Percentiles rank a stretch among this genome's conserved stretches.
Conservation (phyloP, 2,113 vertebrate genomes). For the Jaculus jaculus region DNA sequence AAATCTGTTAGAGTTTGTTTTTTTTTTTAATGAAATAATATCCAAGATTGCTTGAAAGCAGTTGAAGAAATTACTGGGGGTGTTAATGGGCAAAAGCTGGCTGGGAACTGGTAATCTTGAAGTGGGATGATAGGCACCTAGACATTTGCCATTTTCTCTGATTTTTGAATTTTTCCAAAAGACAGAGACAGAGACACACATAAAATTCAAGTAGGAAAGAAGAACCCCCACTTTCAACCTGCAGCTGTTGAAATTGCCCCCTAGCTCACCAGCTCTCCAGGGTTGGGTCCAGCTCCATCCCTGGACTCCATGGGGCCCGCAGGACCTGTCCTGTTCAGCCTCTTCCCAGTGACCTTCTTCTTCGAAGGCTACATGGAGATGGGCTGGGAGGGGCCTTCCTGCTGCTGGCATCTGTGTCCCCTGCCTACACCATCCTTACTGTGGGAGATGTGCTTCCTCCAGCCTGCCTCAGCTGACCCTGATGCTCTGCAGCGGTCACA, state of each 20-base stretch:
- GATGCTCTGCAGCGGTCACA: no score
- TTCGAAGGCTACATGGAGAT: accelerated
- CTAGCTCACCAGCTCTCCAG: not conserved
- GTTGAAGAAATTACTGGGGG: accelerated
- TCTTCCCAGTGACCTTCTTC: not conserved
- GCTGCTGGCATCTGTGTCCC: not conserved
- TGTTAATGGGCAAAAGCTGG: accelerated
- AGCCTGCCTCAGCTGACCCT: not conserved
- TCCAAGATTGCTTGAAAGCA: not conserved
- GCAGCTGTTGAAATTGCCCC: not conserved
- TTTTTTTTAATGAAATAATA: not conserved
- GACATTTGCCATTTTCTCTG: not conserved
- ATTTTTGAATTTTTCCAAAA: not conserved
- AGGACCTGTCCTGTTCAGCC: no score
- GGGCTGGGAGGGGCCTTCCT: accelerated
- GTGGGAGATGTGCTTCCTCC: not conserved
- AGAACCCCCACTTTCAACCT: accelerated
- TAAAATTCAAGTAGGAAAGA: not conserved
- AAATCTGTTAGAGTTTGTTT: not conserved
- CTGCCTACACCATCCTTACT: not conserved
- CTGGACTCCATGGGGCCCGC: no score
- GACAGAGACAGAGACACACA: not conserved
- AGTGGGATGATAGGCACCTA: not conserved
- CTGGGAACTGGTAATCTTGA: not conserved
- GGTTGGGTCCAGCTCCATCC: not conserved